Base-by-base conservation (phyloP, 2,888 invertebrate genomes). In the Rhaphigaster nebulosa region DNA sequence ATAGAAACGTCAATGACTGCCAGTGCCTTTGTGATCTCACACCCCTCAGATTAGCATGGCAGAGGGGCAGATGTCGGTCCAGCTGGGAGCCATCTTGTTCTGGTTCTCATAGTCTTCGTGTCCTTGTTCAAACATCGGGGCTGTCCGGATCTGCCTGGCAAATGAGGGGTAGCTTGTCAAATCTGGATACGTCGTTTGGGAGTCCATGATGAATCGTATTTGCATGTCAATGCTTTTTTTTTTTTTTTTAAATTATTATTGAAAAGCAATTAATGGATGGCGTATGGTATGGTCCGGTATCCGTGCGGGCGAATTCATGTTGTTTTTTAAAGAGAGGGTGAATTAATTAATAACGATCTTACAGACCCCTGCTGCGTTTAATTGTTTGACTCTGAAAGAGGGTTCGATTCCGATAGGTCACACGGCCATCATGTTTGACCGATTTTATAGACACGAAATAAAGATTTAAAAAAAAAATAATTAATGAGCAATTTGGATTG, bases 1-100 rank as follows among this genome's bases (percentile, higher is more conserved):
- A 84, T 84, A 84, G 84, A 84, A 84, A 84, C 84, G 84, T 84
- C 84, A 80, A 26, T 80, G 80, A 80, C 41, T 26, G 80, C 80
- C 80, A 84, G 45, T 84, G 84, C 84, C 84, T 84, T 84, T 84
- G 84, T 84, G 26, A 84, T 84, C 41, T 10, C 6, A 29, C 29
- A 65, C 29, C 29, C 29, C 65, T 41, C 80, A 45, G 41, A 84
- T 84, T 84, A 84, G 84, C 84, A 84, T 84, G 84, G 80, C 80
- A 80, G 80, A 26, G 80, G 26, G 41, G 84, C 84, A 84, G 84
- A 84, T 84, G 84, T 76, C 45, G 84, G 41, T 84, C 84, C 84
- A 84, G 84, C 84, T 45, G 45, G 45, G 15, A 18, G 84, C 84
- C 84, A 84, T 84, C 84, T 84, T 84, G 84, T n/a, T n/a, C n/a